A percentile compares a stretch with the other conserved stretches of the same genome.
These are phyloP conservation scores for Pomacea maculata DNA, from an alignment of 1,140 invertebrate genomes.

Conservation along the genomic window DNA sequence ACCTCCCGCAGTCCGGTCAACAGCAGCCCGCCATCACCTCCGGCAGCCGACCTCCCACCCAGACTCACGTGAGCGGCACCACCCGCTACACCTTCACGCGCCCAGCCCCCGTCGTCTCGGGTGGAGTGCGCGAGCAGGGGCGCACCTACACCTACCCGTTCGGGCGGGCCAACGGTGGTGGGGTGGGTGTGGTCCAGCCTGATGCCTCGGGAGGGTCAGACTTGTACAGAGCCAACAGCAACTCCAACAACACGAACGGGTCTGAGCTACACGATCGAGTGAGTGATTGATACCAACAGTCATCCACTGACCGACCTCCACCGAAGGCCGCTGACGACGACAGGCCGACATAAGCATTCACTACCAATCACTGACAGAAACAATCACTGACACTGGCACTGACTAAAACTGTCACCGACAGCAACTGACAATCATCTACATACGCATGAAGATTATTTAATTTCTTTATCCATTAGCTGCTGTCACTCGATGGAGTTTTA, in stretches of 20 bases:
- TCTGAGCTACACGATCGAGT: background rate
- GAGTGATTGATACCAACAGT: background rate
- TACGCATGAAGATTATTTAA: too few species aligned
- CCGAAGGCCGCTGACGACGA: too few species aligned
- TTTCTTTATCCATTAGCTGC: too few species aligned
- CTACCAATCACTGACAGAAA: too few species aligned
- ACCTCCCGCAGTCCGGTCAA: background rate
- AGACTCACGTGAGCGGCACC: conserved; percentile 10
- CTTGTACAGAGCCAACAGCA: background rate
- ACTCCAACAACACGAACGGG: background rate
- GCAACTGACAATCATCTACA: too few species aligned
- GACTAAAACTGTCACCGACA: too few species aligned
- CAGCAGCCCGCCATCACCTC: conserved; percentile 16
- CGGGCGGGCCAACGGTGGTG: background rate
- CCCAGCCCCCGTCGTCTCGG: background rate
- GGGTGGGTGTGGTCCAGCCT: background rate
- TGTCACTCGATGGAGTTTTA: too few species aligned
- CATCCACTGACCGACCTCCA: too few species aligned
- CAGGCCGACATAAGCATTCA: too few species aligned
- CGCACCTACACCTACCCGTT: conserved; percentile 19
- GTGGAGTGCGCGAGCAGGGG: background rate
- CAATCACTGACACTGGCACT: too few species aligned
- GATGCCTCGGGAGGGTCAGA: background rate
- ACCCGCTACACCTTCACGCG: conserved; percentile 13
- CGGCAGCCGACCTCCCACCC: background rate